Evolutionary conservation across 1,140 invertebrate species (phyloP), one percentile per base, ranked within the genome.

Genomic region (Pinna nobilis): DNA sequence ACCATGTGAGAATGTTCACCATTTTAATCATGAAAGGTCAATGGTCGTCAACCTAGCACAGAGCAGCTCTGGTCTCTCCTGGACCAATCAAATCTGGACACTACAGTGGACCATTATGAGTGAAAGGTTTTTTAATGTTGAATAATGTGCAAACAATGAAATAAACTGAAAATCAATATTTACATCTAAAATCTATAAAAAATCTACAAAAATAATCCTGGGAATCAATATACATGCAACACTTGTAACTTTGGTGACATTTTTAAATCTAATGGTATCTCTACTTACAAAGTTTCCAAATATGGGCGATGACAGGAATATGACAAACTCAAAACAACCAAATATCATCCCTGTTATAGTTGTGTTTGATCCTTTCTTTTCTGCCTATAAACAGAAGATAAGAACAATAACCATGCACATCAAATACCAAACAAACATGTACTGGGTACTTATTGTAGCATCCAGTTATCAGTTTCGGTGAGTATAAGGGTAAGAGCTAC

Each of bases 261-360:
- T 18, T 6, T 18, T 47, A 47, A 18, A 20, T 47, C 20, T 47
- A 20, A 3, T 47, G 3, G 15, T 47, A 47, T 15, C 15, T 30
- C 9, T 20, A 61, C 59, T 35, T 64, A 60, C 93, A 88, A 95
- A 92, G 83, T 94, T 93, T 59, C 96, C 96, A 88, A 96, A 97
- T 13, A 97, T 76, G 0, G 96, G 96, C 78, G 95, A 96, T 47
- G 96, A 92, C 11, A 96, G 83, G 85, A 97, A 97, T 32, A 97
- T 96, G 0, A 95, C 92, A 20, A 98, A 89, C 86, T 98, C 95
- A 89, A 97, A 98, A 33, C 96, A 91, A 1, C 96, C 96, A 87
- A 98, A 98, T 0, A 98, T 95, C 47, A 97, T 90, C 2, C 97
- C 96, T 90, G 96, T 96, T 81, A 96, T 94, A n/a, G 95, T 94